These are phyloP conservation scores for Coregonus clupeaformis DNA, from an alignment of 2,113 vertebrate genomes.

Conservation along the genomic window DNA sequence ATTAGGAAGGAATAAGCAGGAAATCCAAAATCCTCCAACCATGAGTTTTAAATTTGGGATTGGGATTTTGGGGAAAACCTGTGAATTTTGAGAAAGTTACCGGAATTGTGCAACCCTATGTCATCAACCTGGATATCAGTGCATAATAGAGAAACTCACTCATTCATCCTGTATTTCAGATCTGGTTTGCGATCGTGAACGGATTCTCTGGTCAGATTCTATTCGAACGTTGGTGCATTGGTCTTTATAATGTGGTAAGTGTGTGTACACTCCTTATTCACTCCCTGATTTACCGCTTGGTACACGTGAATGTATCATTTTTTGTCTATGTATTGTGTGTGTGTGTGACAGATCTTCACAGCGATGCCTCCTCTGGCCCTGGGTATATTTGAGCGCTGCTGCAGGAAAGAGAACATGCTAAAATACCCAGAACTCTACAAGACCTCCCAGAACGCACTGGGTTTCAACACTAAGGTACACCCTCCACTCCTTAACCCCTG, in stretches of 20 bases:
- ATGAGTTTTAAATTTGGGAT: too few species aligned
- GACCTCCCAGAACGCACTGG: slow-evolving; percentile 20
- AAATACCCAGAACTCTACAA: slow-evolving; percentile 18
- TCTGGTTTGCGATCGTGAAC: slow-evolving; percentile 28
- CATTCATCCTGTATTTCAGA: slow-evolving; percentile 60
- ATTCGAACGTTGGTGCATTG: slow-evolving; percentile 87
- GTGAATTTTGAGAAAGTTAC: too few species aligned
- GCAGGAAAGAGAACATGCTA: slow-evolving; percentile 8
- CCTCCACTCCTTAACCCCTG: too few species aligned
- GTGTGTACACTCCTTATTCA: neutral
- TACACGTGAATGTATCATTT: neutral
- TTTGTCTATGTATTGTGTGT: slow-evolving; percentile 11
- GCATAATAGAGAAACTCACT: too few species aligned
- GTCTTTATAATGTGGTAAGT: slow-evolving; percentile 87
- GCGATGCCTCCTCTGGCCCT: slow-evolving; percentile 9
- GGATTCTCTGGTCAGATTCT: slow-evolving; percentile 76
- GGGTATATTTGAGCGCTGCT: slow-evolving; percentile 19
- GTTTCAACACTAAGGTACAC: slow-evolving; percentile 18
- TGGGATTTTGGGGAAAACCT: too few species aligned
- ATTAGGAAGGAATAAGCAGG: too few species aligned
- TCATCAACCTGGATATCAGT: too few species aligned
- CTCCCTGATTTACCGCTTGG: too few species aligned
- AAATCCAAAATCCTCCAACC: too few species aligned
- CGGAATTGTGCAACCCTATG: too few species aligned
- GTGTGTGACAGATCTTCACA: slow-evolving; percentile 8